phyloP scores from a whole-genome alignment of 2,797 vertebrate genomes.

The Triplophysa bombifrons region DNA sequence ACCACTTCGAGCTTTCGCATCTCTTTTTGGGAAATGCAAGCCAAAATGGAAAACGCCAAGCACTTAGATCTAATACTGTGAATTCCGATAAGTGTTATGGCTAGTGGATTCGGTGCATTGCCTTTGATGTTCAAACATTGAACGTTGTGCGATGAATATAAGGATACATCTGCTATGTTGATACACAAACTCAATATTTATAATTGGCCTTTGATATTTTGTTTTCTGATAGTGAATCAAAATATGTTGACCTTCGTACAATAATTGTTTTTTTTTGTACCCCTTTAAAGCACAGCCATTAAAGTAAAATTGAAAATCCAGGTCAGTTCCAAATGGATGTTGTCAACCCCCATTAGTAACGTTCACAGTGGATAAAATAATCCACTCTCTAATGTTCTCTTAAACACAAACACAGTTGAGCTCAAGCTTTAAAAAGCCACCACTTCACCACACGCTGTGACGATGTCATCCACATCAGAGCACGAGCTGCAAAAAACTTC shows the following conservation, averaged over 20 bases:
- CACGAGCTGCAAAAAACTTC: slow-evolving; percentile 62
- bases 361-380: slow-evolving; percentile 76
- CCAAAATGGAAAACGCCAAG: background rate
- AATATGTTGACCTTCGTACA: slow-evolving; percentile 20
- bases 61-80: slow-evolving; percentile 40
- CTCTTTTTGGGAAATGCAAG: slow-evolving; percentile 24
- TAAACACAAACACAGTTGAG: slow-evolving; percentile 70
- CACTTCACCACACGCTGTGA: slow-evolving; percentile 31
- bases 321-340: slow-evolving; percentile 77
- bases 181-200: background rate
- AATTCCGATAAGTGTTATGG: slow-evolving; percentile 33
- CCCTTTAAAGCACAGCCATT: slow-evolving; percentile 67
- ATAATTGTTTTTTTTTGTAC: background rate
- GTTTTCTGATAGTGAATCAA: slow-evolving; percentile 8
- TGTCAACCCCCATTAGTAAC: slow-evolving; percentile 74
- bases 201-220: background rate
- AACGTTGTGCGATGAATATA: slow-evolving; percentile 12
- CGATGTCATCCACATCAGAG: slow-evolving; percentile 63
- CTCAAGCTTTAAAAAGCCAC: slow-evolving; percentile 63
- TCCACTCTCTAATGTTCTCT: slow-evolving; percentile 66
- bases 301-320: slow-evolving; percentile 73
- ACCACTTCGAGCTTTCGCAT: slow-evolving; percentile 29
- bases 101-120: background rate
- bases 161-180: slow-evolving; percentile 14
- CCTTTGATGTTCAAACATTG: slow-evolving; percentile 24